Evolutionary conservation across 2,888 invertebrate species (phyloP), one percentile per base, ranked within the genome.

Genomic region (Aproaerema taeniolella): DNA sequence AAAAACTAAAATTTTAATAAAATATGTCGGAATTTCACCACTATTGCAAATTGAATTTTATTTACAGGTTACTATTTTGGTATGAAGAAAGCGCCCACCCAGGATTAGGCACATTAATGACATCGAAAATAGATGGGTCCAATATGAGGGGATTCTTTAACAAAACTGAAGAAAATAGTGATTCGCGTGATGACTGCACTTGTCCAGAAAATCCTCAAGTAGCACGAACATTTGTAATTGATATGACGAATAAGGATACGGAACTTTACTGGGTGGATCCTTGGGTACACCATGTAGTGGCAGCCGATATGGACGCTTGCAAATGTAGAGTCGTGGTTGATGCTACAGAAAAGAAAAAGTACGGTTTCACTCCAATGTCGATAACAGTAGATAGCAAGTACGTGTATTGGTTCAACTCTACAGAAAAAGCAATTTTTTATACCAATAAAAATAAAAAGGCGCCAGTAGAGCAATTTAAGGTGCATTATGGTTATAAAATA

Each of bases 361-460:
- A 79, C 49, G 87, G 91, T 11, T 83, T 91, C 38, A 91, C 91
- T 0, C 90, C 93, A 0, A 89, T 88, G 50, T 89, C 90, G 0
- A 71, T 94, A 12, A 90, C 93, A 1, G 89, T 92, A 0, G 94
- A 94, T 58, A 91, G 91, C 62, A 88, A 89, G 54, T 88, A 90
- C 36, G 76, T 94, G 14, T 94, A 93, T 64, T 94, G 94, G 94
- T 91, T 90, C 31, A 91, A 91, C 63, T 79, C 87, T 9, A 83
- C 82, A 0, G 87, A 89, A 29, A 89, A 89, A 28, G 74, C 83
- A 29, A 87, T 94, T 34, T 91, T 91, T 65, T 91, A 89, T 43
- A 77, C 90, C 1, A 88, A 87, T 38, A 90, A 90, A 59, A 65
- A 82, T 38, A 72, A 80, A 7, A 71, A 71, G 37, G 67, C 65